These are phyloP conservation scores for Clarias gariepinus DNA, from an alignment of 2,113 vertebrate species.

Conservation along the genomic window DNA sequence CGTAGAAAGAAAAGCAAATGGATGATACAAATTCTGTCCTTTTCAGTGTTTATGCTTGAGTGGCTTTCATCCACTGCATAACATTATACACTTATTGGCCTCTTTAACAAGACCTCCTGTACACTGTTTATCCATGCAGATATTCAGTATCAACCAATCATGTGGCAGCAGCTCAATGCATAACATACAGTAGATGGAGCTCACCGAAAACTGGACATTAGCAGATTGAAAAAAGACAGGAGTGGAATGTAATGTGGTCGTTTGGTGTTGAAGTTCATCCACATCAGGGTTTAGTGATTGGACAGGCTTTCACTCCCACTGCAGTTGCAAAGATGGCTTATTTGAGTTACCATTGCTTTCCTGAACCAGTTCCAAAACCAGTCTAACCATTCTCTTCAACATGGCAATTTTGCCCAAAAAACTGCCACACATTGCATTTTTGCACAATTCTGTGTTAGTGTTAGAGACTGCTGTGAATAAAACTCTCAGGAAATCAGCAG, in stretches of 20 bases:
- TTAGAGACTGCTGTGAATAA: not conserved
- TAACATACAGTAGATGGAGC: not conserved
- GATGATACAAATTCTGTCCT: slow-evolving; percentile 14
- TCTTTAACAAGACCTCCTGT: not conserved
- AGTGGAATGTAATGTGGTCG: not conserved
- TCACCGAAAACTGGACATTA: not conserved
- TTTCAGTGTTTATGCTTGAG: not conserved
- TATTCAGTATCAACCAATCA: not conserved
- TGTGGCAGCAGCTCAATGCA: not conserved
- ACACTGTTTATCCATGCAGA: slow-evolving; percentile 5
- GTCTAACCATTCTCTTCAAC: not conserved
- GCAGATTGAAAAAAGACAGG: not conserved
- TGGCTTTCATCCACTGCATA: not conserved
- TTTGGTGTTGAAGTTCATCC: not conserved
- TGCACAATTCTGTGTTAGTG: not conserved
- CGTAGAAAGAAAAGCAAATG: not conserved
- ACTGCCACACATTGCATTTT: not conserved
- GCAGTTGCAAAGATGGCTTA: not conserved
- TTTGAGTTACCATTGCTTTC: not conserved
- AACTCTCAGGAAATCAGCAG: not conserved
- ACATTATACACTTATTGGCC: not conserved
- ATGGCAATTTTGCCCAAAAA: not conserved
- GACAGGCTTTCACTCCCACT: not conserved
- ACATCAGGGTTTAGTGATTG: not conserved
- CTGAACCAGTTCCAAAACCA: not conserved